Percentiles rank a stretch among this genome's conserved stretches.
These are phyloP conservation scores for Desmodus rotundus DNA, from an alignment of 2,113 vertebrate species.

Conservation along the genomic window DNA sequence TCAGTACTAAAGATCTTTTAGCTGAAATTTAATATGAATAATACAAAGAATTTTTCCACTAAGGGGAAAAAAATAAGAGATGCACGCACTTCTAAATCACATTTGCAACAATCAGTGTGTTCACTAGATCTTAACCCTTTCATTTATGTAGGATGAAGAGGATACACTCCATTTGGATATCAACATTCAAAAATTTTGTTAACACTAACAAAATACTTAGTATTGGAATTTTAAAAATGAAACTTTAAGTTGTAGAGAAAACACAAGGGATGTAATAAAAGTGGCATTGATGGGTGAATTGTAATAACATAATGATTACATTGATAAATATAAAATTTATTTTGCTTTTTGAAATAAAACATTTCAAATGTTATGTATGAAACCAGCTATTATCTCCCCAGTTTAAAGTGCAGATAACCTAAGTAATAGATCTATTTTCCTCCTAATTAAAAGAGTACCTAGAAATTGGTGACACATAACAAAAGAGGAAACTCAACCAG, in stretches of 20 bases:
- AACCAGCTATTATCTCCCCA: background rate
- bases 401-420: slow-evolving; percentile 23
- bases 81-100: background rate
- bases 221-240: slow-evolving; percentile 28
- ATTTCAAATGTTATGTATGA: slow-evolving; percentile 35
- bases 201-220: background rate
- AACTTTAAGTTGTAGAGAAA: slow-evolving; percentile 30
- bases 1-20: background rate
- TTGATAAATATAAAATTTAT: slow-evolving; percentile 14
- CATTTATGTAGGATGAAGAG: background rate
- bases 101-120: background rate
- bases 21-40: background rate
- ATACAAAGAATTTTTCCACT: background rate
- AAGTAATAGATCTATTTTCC: background rate
- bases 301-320: background rate
- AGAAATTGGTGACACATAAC: background rate
- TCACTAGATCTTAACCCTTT: background rate
- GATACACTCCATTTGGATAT: background rate
- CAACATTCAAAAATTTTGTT: background rate
- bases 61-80: background rate
- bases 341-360: background rate
- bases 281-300: background rate
- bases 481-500: background rate
- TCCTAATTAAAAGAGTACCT: background rate
- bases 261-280: background rate